These are phyloP conservation scores for Thymallus thymallus DNA, from an alignment of 2,113 vertebrate species.

Conservation along the genomic window DNA sequence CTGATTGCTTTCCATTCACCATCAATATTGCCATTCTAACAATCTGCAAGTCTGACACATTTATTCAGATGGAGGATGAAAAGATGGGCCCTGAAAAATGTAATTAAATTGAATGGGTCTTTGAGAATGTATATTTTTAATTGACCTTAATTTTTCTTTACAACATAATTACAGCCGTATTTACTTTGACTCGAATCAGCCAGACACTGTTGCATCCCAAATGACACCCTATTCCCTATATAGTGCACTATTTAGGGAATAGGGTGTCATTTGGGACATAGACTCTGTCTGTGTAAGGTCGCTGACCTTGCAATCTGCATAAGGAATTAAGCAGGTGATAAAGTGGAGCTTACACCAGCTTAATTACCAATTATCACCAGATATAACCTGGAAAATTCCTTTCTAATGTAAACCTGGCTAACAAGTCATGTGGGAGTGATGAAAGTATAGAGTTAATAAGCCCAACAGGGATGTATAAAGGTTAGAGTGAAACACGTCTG, in stretches of 20 bases:
- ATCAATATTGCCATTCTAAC: constrained; percentile 32
- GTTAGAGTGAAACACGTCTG: constrained; percentile 53
- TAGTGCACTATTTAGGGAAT: too few species aligned
- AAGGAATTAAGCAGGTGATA: constrained; percentile 67
- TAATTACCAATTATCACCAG: constrained; percentile 63
- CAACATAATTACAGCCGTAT: constrained; percentile 54
- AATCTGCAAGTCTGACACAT: constrained; percentile 49
- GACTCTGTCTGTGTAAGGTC: constrained; percentile 50
- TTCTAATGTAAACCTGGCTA: constrained; percentile 64
- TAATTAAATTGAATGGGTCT: constrained; percentile 63
- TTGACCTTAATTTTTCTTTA: constrained; percentile 53
- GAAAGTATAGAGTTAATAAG: constrained; percentile 61
- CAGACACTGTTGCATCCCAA: constrained; percentile 31
- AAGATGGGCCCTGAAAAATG: constrained; percentile 7
- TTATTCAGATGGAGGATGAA: constrained; percentile 42
- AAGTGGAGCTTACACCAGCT: constrained; percentile 54
- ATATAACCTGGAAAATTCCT: constrained; percentile 56
- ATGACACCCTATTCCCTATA: too few species aligned
- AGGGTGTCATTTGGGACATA: too few species aligned
- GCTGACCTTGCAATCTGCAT: constrained; percentile 62
- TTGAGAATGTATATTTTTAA: constrained; percentile 47
- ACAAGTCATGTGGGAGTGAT: constrained; percentile 55
- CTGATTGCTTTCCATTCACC: constrained; percentile 9
- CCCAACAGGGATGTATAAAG: constrained; percentile 65
- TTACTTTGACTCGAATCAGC: constrained; percentile 40